Base-by-base conservation (phyloP, 2,113 vertebrate genomes). In the Passer domesticus region DNA sequence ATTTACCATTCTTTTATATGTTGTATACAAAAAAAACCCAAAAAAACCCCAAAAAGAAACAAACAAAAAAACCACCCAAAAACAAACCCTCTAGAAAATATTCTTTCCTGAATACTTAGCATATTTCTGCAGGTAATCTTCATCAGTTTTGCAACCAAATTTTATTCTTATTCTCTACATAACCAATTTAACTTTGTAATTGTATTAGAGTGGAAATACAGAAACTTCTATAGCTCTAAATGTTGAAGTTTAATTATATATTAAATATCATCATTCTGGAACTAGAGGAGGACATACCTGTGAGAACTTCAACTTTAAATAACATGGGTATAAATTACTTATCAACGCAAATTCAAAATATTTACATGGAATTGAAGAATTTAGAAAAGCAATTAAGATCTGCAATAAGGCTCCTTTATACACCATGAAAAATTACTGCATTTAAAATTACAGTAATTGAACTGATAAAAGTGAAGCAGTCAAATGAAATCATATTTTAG, bases 261-360 rank as follows among this genome's bases (percentile, higher is more conserved):
- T 92, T 96, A 95, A 79, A 76, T 89, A 94, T 75, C 44, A 76
- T 75, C 50, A 55, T 37, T 46, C 18, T 60, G 47, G 13, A 94
- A 82, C 62, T 85, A 87, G 27, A 90, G 53, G 44, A 96, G 39
- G 53, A 89, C 28, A 67, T 7, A 85, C 10, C 30, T 72, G 41
- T 31, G 80, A 81, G 90, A 92, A 83, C 8, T 59, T 83, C 78
- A 70, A 16, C 63, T 60, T 41, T 55, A 79, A 95, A 33, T 63
- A 49, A 60, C 27, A 62, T 10, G 17, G 46, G 67, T 80, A 83
- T 84, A 93, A 96, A 94, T 47, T 43, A 86, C 41, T 85, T 53
- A 86, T 52, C 80, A 90, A 58, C 11, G 68, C 25, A 76, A 86
- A 95, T 91, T 95, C 92, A 94, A 23, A 97, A 79, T 76, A 94